Conservation (phyloP, 2,797 vertebrate species). For the Phalloptychus januarius region DNA sequence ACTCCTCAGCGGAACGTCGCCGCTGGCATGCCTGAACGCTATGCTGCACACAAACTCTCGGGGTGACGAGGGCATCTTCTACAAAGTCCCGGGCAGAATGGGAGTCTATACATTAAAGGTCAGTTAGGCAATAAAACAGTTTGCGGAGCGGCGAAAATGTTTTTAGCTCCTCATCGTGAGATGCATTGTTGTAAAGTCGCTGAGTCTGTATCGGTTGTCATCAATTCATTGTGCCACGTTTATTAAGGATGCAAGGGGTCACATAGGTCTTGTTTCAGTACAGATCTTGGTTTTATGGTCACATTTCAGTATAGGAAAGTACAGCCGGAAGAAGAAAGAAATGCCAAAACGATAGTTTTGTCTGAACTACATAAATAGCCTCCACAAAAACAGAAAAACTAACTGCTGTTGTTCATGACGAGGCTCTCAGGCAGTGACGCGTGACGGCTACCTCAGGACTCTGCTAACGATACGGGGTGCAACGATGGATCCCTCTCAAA, state of each 20-base stretch:
- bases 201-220: background rate
- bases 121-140: constrained; percentile 14
- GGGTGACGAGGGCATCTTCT: constrained; percentile 97
- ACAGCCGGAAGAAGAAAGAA: background rate
- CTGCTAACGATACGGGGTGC: background rate
- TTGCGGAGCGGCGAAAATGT: background rate
- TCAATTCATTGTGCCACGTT: background rate
- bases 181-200: background rate
- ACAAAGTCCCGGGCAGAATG: constrained; percentile 98
- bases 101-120: constrained; percentile 99
- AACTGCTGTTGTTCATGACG: background rate
- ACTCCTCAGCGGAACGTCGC: constrained; percentile 91
- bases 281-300: background rate
- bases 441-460: background rate
- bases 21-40: constrained; percentile 96
- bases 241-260: too few species aligned
- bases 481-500: background rate
- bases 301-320: background rate
- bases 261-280: background rate
- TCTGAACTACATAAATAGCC: background rate
- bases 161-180: background rate
- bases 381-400: background rate
- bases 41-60: constrained; percentile 99
- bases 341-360: background rate
- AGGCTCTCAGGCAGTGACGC: background rate